Percentiles rank a stretch among this genome's conserved stretches.
Conservation (phyloP, 2,888 invertebrate genomes). For the Scaeva pyrastri region DNA sequence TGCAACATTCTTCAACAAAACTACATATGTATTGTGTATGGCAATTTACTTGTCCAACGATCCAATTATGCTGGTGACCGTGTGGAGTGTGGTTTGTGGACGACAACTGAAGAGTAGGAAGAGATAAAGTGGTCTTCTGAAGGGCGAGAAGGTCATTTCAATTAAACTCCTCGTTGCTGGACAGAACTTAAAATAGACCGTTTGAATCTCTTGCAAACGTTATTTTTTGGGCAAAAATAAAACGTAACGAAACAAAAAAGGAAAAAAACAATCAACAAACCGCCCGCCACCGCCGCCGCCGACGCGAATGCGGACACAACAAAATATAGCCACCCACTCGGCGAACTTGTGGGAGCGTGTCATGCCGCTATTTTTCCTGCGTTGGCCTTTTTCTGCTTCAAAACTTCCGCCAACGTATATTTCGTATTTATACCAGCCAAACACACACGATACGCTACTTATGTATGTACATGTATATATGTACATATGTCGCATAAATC, state of each 20-base stretch:
- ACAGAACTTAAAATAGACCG: conserved; percentile 22
- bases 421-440: neutral
- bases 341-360: conserved; percentile 54
- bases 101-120: neutral
- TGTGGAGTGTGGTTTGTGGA: neutral
- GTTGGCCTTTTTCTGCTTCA: neutral
- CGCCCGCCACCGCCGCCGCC: neutral
- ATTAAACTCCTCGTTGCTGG: conserved; percentile 54
- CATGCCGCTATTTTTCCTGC: conserved; percentile 28
- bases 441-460: conserved; percentile 9
- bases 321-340: conserved; percentile 57
- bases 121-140: conserved; percentile 9
- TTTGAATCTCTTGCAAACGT: neutral
- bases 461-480: too few relatives aligned
- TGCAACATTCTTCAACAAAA: conserved; percentile 38
- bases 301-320: conserved; percentile 42
- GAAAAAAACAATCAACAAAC: conserved; percentile 4
- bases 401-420: conserved; percentile 58
- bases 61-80: conserved; percentile 15
- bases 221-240: conserved; percentile 14
- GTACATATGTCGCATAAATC: conserved; percentile 51
- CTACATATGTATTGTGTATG: too few relatives aligned
- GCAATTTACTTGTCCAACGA: conserved; percentile 21
- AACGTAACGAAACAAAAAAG: too few relatives aligned
- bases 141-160: conserved; percentile 69